A percentile compares a stretch with the other conserved stretches of the same genome.
Evolutionary conservation across 2,888 invertebrate genomes (phyloP).

Genomic region (Drosophila siamana): DNA sequence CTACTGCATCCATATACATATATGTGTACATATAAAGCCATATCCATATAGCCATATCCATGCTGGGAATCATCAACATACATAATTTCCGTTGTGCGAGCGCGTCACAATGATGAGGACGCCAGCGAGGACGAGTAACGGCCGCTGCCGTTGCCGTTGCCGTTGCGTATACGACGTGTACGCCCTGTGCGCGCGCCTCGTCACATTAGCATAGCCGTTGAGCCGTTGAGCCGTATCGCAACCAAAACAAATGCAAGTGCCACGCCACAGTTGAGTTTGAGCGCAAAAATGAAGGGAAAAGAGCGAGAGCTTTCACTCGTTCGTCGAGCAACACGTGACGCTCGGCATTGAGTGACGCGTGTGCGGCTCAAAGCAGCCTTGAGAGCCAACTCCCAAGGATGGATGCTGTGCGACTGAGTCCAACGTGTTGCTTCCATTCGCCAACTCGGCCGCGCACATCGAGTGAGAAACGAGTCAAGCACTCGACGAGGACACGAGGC

Average conservation of each 20-base stretch:
- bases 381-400: conserved; percentile 69
- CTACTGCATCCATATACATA: conserved; percentile 37
- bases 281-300: conserved; percentile 29
- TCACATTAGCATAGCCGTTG: conserved; percentile 39
- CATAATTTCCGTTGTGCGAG: conserved; percentile 73
- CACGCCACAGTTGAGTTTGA: conserved; percentile 46
- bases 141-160: conserved; percentile 3
- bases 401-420: conserved; percentile 42
- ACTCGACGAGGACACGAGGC: conserved; percentile 6
- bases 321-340: conserved; percentile 73
- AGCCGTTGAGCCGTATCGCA: conserved; percentile 27
- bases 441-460: conserved; percentile 5
- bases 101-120: conserved; percentile 12
- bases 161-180: conserved; percentile 45
- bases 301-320: conserved; percentile 66
- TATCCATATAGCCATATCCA: conserved; percentile 35
- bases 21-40: conserved; percentile 18
- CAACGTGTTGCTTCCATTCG: conserved; percentile 76
- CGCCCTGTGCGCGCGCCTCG: conserved; percentile 46
- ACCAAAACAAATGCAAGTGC: conserved; percentile 68
- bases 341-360: conserved; percentile 46
- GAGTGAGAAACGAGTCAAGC: conserved; percentile 33
- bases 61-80: conserved; percentile 60
- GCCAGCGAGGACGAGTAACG: not conserved
- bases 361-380: conserved; percentile 39